Evolutionary conservation across 2,888 invertebrate genomes (phyloP).

Genomic region (Diplolepis rosae): DNA sequence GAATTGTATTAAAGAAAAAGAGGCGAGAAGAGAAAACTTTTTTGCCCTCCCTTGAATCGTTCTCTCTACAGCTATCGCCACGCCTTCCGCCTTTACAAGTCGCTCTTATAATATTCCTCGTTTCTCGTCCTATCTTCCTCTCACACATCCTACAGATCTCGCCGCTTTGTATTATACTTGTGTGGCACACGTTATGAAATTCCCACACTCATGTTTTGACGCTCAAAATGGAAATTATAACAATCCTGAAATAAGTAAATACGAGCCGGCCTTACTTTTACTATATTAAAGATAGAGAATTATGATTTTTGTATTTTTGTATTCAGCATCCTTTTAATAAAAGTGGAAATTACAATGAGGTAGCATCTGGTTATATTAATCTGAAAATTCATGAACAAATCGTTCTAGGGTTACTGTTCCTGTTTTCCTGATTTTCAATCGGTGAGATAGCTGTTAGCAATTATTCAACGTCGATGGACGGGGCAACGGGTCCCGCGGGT

Average conservation of each 20-base stretch:
- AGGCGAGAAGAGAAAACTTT: slow-evolving; percentile 6
- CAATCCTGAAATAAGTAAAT: not conserved
- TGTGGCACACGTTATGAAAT: slow-evolving; percentile 28
- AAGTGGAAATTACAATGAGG: not conserved
- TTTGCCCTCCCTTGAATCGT: slow-evolving; percentile 16
- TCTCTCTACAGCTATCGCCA: slow-evolving; percentile 12
- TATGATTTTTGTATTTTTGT: too few species aligned
- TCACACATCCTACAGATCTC: slow-evolving; percentile 29
- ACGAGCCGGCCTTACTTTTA: not conserved
- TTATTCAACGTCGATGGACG: slow-evolving; percentile 64
- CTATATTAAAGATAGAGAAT: not conserved
- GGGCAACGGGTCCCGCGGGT: slow-evolving; percentile 65
- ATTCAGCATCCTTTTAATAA: too few species aligned
- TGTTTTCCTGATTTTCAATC: slow-evolving; percentile 62
- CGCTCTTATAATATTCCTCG: slow-evolving; percentile 29
- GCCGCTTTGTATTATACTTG: slow-evolving; percentile 15
- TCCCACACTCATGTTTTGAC: slow-evolving; percentile 2
- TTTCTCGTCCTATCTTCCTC: slow-evolving; percentile 22
- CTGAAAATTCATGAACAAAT: slow-evolving; percentile 36
- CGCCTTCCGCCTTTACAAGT: slow-evolving; percentile 29
- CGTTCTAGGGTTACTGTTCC: slow-evolving; percentile 38
- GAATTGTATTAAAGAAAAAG: not conserved
- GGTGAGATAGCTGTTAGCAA: slow-evolving; percentile 62
- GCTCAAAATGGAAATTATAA: slow-evolving; percentile 17
- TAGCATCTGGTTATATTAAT: slow-evolving; percentile 33